Conservation (phyloP, 2,113 vertebrate genomes). For the Oryzias curvinotus region DNA sequence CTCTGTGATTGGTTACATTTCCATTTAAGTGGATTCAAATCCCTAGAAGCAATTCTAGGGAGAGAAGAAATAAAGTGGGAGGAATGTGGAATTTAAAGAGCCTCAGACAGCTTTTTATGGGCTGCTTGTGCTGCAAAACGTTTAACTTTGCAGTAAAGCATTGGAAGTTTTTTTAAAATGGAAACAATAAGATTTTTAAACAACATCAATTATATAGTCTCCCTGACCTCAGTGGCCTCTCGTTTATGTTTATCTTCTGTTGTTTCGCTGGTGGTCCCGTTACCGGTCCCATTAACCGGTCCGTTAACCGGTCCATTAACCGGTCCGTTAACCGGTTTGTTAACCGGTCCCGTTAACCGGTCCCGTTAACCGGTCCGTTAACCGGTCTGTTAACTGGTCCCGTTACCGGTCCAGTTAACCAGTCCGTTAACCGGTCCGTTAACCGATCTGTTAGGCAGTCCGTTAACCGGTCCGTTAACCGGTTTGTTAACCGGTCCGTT, state of each 20-base stretch:
- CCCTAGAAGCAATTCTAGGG: slow-evolving; percentile 32
- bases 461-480: slow-evolving; percentile 43
- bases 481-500: too few relatives aligned
- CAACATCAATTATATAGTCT: not conserved
- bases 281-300: slow-evolving; percentile 53
- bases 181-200: slow-evolving; percentile 6
- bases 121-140: slow-evolving; percentile 30
- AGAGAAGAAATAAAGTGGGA: not conserved
- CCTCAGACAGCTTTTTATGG: slow-evolving; percentile 20
- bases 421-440: too few relatives aligned
- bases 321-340: too few relatives aligned
- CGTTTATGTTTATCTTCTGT: slow-evolving; percentile 30
- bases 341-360: too few relatives aligned
- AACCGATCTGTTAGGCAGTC: too few relatives aligned
- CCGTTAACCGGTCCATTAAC: too few relatives aligned
- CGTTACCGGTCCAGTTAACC: too few relatives aligned
- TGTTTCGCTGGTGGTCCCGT: slow-evolving; percentile 40
- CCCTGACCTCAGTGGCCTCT: slow-evolving; percentile 20
- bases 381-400: too few relatives aligned
- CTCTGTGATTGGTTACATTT: slow-evolving; percentile 53
- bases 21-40: slow-evolving; percentile 72
- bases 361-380: too few relatives aligned
- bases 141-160: slow-evolving; percentile 31
- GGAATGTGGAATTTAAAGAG: not conserved
- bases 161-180: slow-evolving; percentile 7